phyloP scores from a whole-genome alignment of 2,797 vertebrate genomes.

The Girardinus metallicus region DNA sequence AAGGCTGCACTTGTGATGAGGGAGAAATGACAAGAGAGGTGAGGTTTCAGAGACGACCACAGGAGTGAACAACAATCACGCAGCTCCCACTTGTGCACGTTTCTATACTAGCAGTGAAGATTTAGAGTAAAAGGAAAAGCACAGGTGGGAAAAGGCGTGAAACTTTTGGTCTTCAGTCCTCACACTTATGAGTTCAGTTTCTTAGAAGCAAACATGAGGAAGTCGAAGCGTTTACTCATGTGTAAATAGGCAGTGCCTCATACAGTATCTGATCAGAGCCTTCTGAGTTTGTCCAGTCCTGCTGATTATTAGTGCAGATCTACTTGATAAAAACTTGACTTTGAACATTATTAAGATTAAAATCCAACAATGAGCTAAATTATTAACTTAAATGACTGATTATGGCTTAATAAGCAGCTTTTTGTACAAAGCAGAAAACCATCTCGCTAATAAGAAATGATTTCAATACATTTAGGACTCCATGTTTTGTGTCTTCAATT shows the following conservation, averaged over 20 bases:
- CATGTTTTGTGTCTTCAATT: not conserved
- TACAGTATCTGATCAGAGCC: slow-evolving; percentile 11
- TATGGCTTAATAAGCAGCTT: slow-evolving; percentile 46
- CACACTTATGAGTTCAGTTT: slow-evolving; percentile 6
- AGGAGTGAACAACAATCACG: not conserved
- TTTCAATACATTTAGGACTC: not conserved
- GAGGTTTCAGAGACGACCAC: slow-evolving; percentile 21
- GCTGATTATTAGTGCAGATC: slow-evolving; percentile 47
- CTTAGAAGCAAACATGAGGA: not conserved
- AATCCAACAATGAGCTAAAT: slow-evolving; percentile 55
- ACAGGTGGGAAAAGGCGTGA: not conserved
- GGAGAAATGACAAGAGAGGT: not conserved
- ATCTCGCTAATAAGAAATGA: not conserved
- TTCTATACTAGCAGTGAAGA: slow-evolving; percentile 14
- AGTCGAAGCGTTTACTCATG: not conserved
- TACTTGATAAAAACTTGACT: slow-evolving; percentile 65
- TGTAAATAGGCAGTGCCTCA: not conserved
- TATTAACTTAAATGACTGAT: slow-evolving; percentile 67
- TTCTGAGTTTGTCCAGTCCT: slow-evolving; percentile 14
- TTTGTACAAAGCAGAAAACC: slow-evolving; percentile 49
- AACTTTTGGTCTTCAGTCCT: not conserved
- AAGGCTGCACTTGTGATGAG: not conserved
- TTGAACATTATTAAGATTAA: slow-evolving; percentile 65
- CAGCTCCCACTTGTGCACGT: not conserved
- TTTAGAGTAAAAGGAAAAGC: slow-evolving; percentile 13